Evolutionary conservation across 2,113 vertebrate genomes (phyloP), one percentile per base, ranked within the genome.

Genomic region (Sialia sialis): DNA sequence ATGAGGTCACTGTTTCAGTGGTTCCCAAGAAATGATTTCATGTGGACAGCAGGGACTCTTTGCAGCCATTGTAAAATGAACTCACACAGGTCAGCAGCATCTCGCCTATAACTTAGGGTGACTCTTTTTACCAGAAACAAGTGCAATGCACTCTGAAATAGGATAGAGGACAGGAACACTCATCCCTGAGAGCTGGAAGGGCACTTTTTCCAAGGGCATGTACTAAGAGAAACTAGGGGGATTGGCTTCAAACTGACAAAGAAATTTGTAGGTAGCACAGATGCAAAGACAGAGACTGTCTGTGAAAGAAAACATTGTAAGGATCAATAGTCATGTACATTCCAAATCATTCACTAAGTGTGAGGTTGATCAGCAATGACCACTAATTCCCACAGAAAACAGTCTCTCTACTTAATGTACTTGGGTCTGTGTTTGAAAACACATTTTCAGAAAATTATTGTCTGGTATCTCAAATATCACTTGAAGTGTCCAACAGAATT

Each of bases 1-100:
- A 63, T 75, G 78, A 94, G 77, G 60, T 91, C 77, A 74, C 19
- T 78, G 39, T 15, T 81, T 34, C 73, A 81, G 46, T 34, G 39
- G 59, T 39, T 92, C 93, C 84, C 87, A 92, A 90, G 43, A 3
- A 89, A 81, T 84, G 77, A 91, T 76, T 89, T 91, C 84, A 91
- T 26, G 22, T 20, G 51, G 84, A 70, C 56, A 91, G 56, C 56
- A 62, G 81, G 60, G 34, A 89, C 43, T 81, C 26, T 7, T 4
- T 2, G 39, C 64, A 96, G 48, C 39, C 52, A 74, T 26, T 4
- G 1, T 14, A 38, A 77, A 87, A 91, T 22, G 30, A 72, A 89
- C 49, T 93, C 64, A 84, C 16, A 51, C 39, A 72, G 52, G 66
- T 84, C 89, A 94, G 60, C 60, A 87, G 36, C 51, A 46, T 72